Evolutionary conservation across 2,797 vertebrate species (phyloP), one percentile per base, ranked within the genome.

Genomic region (Brachymystax lenok): DNA sequence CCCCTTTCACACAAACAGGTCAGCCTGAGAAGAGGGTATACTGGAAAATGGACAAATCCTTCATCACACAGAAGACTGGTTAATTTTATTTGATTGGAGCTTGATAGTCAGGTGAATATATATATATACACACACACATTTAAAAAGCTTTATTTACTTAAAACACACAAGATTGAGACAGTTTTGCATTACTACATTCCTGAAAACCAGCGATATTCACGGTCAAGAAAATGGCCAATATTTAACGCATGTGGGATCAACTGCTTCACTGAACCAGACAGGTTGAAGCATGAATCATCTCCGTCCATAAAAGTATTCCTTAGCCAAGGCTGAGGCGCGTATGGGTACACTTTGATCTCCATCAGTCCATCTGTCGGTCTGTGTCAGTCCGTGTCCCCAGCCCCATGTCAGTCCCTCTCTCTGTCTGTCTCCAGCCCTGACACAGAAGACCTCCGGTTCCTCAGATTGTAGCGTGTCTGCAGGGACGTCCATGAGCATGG

Each of bases 391-490:
- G 33, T 33, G 50, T 67, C 75, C 21, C 2, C 40, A 40, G 40
- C 8, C 40, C 8, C 40, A 10, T 10, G 2, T 2, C 10, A 79
- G 50, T 74, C 71, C 7, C 19, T 46, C 16, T 14, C 56, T 81
- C 77, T 40, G 63, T 40, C 40, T 33, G 54, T 67, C 75, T n/a
- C 64, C 46, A 77, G 78, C 33, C 74, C 77, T 4, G 61, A 84
- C 78, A 88, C n/a, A 1, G 69, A n/a, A 52, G 88, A 85, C 69
- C 90, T 81, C 79, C 90, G 84, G 73, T 74, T 94, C 82, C 94
- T 90, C 83, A 95, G 90, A 76, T 89, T 89, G 84, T 95, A 95
- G 35, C 92, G 92, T 21, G 86, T 84, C 93, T 92, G 88, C 24
- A 28, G 51, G 13, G 28, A 40, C 40, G 0, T 40, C 8, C 40